A percentile compares a stretch with the other conserved stretches of the same genome.
Conservation (phyloP, 30 jellyfish, hydroid and myxozoan species). For the Clytia hemisphaerica region DNA sequence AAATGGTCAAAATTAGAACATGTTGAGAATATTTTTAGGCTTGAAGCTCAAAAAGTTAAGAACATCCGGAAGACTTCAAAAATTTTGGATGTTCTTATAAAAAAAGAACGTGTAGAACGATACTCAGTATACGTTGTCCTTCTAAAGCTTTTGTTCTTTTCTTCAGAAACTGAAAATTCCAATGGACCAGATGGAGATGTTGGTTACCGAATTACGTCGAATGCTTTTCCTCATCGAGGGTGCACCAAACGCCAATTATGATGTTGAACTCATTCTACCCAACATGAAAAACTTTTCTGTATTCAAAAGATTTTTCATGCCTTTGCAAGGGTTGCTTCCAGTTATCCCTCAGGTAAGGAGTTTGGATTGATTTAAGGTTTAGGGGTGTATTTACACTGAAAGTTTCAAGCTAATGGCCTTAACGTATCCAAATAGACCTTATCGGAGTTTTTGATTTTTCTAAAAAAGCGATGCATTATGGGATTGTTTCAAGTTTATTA, state of each 20-base stretch:
- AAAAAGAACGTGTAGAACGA: too few species aligned
- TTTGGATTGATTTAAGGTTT: not conserved
- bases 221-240: constrained; percentile 63
- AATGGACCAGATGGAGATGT: constrained; percentile 55
- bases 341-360: constrained; percentile 81
- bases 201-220: constrained; percentile 66
- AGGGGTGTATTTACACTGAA: too few species aligned
- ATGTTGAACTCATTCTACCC: constrained; percentile 84
- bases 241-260: constrained; percentile 93
- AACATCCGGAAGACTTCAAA: too few species aligned
- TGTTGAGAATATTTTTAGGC: too few species aligned
- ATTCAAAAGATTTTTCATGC: constrained; percentile 75
- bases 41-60: too few species aligned
- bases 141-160: not conserved
- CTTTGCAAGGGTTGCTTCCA: constrained; percentile 88
- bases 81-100: too few species aligned
- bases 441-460: too few species aligned
- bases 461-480: too few species aligned
- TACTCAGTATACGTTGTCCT: not conserved
- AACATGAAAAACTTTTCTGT: constrained; percentile 75
- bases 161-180: constrained; percentile 66
- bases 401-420: too few species aligned
- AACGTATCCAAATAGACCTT: too few species aligned
- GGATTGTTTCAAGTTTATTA: too few species aligned
- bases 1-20: too few species aligned